Base-by-base conservation (phyloP, 2,113 vertebrate species). In the Muscicapa adusta region DNA sequence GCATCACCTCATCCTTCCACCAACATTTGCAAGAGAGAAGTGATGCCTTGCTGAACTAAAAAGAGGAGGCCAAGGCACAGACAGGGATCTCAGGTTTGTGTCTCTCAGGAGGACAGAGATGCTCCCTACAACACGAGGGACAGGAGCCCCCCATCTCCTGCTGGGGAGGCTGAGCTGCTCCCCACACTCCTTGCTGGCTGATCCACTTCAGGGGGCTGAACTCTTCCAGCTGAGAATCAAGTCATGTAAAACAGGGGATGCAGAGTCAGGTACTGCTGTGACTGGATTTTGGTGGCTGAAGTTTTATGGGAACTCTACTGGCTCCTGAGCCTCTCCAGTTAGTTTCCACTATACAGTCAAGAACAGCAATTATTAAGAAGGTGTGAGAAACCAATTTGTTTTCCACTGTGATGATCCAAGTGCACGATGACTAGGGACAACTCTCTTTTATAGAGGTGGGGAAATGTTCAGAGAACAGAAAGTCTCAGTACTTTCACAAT, bases 121-220 rank as follows among this genome's bases (percentile, higher is more conserved):
- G 47, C 9, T 50, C 18, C 56, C 43, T 29, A n/a, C 28, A 79
- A 62, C 23, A 15, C 0, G 0, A 36, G 8, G 17, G 4, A 5
- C 8, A 60, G 68, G 16, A 3, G 42, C n/a, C 3, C 33, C 28
- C 28, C 18, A 3, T n/a, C 8, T 61, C 16, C 22, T 1, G 0
- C 29, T 51, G 56, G 14, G 42, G 29, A 80, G 42, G 33, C 60
- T 79, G 68, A 78, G 72, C 63, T 79, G 20, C 72, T 73, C 34
- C 25, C 26, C 29, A 51, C 28, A 50, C 65, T 24, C 24, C 9
- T 50, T 17, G 20, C 50, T 45, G 68, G 23, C 20, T 82, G 71
- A 67, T 42, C 26, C 36, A 33, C 36, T 56, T 54, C 6, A 23
- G 70, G 23, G 24, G 40, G 19, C 36, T 51, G 53, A 70, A 68